A percentile compares a stretch with the other conserved stretches of the same genome.
Evolutionary conservation across 2,113 vertebrate genomes (phyloP).

Genomic region (Syrmaticus mikado): DNA sequence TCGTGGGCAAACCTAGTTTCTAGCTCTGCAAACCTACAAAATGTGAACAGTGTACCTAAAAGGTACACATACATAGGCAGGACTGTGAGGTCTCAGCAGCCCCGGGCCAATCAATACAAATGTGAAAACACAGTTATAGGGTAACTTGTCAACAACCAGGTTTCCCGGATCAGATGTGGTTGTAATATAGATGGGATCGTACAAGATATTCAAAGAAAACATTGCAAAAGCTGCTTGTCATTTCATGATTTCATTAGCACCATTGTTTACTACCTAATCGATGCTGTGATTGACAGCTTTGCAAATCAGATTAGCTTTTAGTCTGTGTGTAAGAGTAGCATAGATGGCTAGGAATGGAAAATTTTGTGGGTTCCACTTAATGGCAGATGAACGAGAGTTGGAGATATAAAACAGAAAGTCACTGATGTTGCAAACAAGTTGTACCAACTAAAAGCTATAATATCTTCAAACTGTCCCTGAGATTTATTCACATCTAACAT

Average conservation of each 20-base stretch:
- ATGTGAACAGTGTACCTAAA: background rate
- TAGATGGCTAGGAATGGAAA: background rate
- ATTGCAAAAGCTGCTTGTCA: constrained; percentile 7
- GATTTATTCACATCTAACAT: constrained; percentile 7
- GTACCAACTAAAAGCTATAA: background rate
- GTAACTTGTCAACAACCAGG: background rate
- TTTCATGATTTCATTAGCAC: constrained; percentile 51
- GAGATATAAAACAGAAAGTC: background rate
- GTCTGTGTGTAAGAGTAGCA: background rate
- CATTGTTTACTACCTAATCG: constrained; percentile 52
- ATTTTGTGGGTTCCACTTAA: background rate
- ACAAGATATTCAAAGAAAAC: constrained; percentile 13
- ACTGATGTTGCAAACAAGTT: background rate
- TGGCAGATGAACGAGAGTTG: background rate
- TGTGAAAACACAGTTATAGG: background rate
- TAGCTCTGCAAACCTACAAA: background rate
- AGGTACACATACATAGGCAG: background rate
- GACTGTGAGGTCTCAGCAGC: background rate
- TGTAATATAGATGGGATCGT: background rate
- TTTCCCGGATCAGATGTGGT: accelerated
- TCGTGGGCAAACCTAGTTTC: background rate
- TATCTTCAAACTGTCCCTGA: background rate
- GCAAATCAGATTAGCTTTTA: constrained; percentile 66
- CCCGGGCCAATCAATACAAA: background rate
- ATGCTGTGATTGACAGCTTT: constrained; percentile 68